Conservation (phyloP, 2,113 vertebrate genomes). For the Shinisaurus crocodilurus region DNA sequence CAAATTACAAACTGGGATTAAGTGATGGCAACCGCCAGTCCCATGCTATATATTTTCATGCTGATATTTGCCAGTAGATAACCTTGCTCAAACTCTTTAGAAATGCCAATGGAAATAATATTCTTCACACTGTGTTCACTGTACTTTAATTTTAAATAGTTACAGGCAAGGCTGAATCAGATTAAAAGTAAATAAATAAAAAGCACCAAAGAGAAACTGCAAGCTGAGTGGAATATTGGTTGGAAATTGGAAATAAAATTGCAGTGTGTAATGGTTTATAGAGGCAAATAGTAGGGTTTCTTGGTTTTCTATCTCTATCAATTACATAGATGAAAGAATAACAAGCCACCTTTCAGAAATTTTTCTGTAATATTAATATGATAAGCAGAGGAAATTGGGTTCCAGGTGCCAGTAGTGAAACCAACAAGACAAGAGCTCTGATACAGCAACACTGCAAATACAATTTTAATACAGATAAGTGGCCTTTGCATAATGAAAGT, state of each 20-base stretch:
- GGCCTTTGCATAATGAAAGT: slow-evolving; percentile 50
- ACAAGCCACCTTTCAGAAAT: slow-evolving; percentile 43
- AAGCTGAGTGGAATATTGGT: slow-evolving; percentile 49
- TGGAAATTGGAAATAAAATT: slow-evolving; percentile 60
- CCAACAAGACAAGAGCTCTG: slow-evolving; percentile 26
- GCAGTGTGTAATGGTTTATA: slow-evolving; percentile 38
- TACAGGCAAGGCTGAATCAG: neutral
- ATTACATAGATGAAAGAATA: slow-evolving; percentile 42
- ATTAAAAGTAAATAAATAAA: slow-evolving; percentile 14
- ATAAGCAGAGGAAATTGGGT: slow-evolving; percentile 23
- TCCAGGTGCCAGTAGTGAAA: slow-evolving; percentile 25
- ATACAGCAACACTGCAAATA: slow-evolving; percentile 34
- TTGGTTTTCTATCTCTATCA: slow-evolving; percentile 46
- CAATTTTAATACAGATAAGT: slow-evolving; percentile 50
- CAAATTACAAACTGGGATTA: neutral
- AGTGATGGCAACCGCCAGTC: neutral
- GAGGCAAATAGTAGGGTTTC: slow-evolving; percentile 45
- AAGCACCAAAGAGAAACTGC: slow-evolving; percentile 39
- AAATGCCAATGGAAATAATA: neutral
- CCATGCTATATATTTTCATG: neutral
- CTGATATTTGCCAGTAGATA: neutral
- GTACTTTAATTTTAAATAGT: slow-evolving; percentile 32
- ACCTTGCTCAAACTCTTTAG: neutral
- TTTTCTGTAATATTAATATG: slow-evolving; percentile 18
- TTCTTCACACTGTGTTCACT: neutral